Percentiles rank a stretch among this genome's conserved stretches.
phyloP scores from a whole-genome alignment of 2,113 vertebrate genomes.

The Eubucco bourcierii region DNA sequence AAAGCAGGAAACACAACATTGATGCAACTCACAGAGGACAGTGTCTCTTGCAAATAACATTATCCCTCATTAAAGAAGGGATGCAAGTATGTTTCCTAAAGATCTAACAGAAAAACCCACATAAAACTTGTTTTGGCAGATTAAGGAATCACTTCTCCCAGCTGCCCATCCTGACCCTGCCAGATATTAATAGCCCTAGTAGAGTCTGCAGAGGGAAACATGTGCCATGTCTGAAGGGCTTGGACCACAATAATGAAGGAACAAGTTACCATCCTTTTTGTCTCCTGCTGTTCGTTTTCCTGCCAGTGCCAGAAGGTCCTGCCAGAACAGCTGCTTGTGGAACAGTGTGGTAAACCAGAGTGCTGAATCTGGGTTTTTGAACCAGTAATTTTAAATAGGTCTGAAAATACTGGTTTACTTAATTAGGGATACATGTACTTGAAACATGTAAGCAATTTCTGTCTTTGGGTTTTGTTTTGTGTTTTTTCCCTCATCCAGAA shows the following conservation, averaged over 20 bases:
- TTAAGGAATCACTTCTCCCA: not conserved
- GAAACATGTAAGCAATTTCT: not conserved
- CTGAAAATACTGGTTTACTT: not conserved
- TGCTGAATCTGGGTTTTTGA: not conserved
- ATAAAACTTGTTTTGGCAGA: not conserved
- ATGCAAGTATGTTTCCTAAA: not conserved
- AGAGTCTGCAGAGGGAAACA: not conserved
- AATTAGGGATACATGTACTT: not conserved
- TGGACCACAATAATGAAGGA: not conserved
- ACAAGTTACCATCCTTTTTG: not conserved
- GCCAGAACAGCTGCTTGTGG: constrained; percentile 9
- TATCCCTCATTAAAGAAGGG: not conserved
- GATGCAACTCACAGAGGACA: not conserved
- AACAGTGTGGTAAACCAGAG: not conserved
- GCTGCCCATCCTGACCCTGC: not conserved
- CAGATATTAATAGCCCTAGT: not conserved
- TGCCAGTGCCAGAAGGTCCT: not conserved
- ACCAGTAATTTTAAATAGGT: not conserved
- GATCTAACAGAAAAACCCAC: not conserved
- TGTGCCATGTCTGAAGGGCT: not conserved
- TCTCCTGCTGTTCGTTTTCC: not conserved
- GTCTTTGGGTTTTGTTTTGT: not conserved
- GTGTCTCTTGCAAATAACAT: not conserved
- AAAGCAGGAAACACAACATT: not conserved
- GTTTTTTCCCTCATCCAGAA: not conserved